Evolutionary conservation across 2,797 vertebrate genomes (phyloP).

Genomic region (Clarias platycephalus): DNA sequence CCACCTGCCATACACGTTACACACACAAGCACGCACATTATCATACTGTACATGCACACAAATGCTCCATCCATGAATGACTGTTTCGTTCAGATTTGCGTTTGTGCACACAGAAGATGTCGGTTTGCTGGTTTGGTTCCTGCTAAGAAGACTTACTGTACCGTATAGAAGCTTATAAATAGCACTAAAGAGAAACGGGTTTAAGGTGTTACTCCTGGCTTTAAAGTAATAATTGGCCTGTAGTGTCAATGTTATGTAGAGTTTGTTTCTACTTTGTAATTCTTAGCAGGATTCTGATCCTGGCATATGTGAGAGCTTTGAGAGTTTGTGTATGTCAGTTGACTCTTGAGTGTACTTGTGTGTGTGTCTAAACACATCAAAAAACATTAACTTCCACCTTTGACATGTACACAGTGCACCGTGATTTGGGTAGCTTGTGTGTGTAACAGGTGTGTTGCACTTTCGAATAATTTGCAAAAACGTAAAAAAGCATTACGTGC

Average conservation of each 20-base stretch:
- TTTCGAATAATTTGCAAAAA: conserved; percentile 66
- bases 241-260: neutral
- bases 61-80: conserved; percentile 39
- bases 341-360: neutral
- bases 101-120: conserved; percentile 57
- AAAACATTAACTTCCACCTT: conserved; percentile 46
- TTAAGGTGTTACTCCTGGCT: neutral
- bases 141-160: conserved; percentile 58
- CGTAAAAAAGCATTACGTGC: neutral
- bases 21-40: neutral
- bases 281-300: conserved; percentile 64
- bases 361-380: conserved; percentile 1
- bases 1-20: conserved; percentile 60
- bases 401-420: neutral
- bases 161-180: conserved; percentile 33
- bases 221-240: neutral
- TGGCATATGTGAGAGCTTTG: conserved; percentile 62
- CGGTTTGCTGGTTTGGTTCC: conserved; percentile 61
- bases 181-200: neutral
- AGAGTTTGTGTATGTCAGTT: neutral
- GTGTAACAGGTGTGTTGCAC: conserved; percentile 59
- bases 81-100: conserved; percentile 62
- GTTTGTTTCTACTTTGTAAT: conserved; percentile 63
- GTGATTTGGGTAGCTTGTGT: conserved; percentile 19
- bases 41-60: conserved; percentile 15